Conservation (phyloP, 2,113 vertebrate species). For the Macrotis lagotis region DNA sequence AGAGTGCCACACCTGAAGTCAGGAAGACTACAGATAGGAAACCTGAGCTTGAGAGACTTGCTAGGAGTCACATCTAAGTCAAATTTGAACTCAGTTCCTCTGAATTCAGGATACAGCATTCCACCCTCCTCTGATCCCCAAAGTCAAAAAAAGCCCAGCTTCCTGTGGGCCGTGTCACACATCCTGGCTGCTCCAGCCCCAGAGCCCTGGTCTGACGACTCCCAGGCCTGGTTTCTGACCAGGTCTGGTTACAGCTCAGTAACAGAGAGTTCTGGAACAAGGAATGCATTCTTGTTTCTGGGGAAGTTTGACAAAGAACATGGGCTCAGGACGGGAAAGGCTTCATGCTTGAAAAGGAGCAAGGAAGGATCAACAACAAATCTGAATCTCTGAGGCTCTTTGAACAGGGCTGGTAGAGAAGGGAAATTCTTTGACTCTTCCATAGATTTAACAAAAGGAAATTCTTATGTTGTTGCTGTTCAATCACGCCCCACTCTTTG, state of each 20-base stretch:
- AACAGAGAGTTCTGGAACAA: slow-evolving; percentile 22
- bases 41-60: too few species aligned
- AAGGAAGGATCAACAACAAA: background rate
- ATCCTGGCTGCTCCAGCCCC: background rate
- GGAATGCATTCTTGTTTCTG: slow-evolving; percentile 38
- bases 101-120: too few species aligned
- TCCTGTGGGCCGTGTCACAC: background rate
- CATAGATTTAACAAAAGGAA: background rate
- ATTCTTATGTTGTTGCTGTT: background rate
- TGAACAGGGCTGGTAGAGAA: background rate
- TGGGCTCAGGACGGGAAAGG: background rate
- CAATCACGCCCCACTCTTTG: too few species aligned
- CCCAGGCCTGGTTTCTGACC: slow-evolving; percentile 36
- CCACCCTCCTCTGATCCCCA: too few species aligned
- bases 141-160: background rate
- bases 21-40: too few species aligned
- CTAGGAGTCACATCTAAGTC: too few species aligned
- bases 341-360: background rate
- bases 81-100: too few species aligned
- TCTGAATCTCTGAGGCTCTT: background rate
- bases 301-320: background rate
- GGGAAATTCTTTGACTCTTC: background rate
- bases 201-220: background rate
- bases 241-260: slow-evolving; percentile 30
- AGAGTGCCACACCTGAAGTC: too few species aligned